Base-by-base conservation (phyloP, 2,888 invertebrate species). In the Drosophila suboccidentalis region DNA sequence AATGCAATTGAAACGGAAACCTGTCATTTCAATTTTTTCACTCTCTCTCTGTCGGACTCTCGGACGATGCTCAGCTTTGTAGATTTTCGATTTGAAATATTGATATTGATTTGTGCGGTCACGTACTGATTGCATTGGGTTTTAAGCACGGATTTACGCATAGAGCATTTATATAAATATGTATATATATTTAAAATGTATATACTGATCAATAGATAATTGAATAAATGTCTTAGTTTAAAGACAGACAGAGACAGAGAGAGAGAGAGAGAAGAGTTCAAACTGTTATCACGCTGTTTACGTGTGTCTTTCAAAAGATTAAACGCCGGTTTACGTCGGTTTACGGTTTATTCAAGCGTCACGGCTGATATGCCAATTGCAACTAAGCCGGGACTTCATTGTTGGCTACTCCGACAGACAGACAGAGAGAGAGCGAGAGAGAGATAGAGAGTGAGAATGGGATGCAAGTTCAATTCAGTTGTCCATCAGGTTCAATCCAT, bases 241-340 rank as follows among this genome's bases (percentile, higher is more conserved):
- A 15, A 57, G 38, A 36, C 5, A 6, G 5, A n/a, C n/a, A n/a
- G n/a, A n/a, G n/a, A n/a, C n/a, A n/a, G 5, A 6, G 36, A 38
- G 2, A 3, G 38, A 38, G 6, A 38, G 38, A 47, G 5, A 5
- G 26, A 26, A 5, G 26, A 26, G 26, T 26, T 51, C 53, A 32
- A 29, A 8, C 47, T 47, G 47, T 50, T 50, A 50, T 34, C 88
- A 90, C 88, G 90, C 76, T 88, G 78, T 80, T 80, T 80, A 82
- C 79, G 78, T 78, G 68, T 86, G 77, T 43, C 29, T 34, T 34
- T 13, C 39, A 29, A 17, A 17, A 46, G 50, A 50, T 36, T 50
- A 17, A n/a, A n/a, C 36, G 44, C 39, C 67, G 44, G 73, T 81
- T 78, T 22, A 29, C 39, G 46, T 22, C 55, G 61, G 71, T 59